These are phyloP conservation scores for Drosophila suzukii DNA, from an alignment of 1,140 invertebrate species.

Conservation along the genomic window DNA sequence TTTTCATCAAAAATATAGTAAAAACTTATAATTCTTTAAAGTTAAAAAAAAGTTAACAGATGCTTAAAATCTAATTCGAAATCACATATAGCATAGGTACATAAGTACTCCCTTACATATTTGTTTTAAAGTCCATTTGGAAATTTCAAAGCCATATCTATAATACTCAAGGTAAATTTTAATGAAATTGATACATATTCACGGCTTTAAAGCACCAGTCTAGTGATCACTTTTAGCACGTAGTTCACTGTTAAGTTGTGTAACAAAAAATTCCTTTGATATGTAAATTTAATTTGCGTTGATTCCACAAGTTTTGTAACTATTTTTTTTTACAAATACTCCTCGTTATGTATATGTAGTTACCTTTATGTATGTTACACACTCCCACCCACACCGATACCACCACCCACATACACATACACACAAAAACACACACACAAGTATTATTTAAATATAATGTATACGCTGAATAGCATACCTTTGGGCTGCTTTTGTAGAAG, in stretches of 20 bases:
- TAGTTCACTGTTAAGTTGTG: constrained; percentile 41
- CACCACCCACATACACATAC: constrained; percentile 15
- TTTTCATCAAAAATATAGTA: no score
- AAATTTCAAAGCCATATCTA: constrained; percentile 15
- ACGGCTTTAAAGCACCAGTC: constrained; percentile 39
- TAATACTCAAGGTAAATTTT: constrained; percentile 33
- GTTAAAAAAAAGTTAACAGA: no score
- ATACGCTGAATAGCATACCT: constrained; percentile 62
- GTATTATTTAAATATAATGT: constrained; percentile 78
- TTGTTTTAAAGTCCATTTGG: not conserved
- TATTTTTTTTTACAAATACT: constrained; percentile 60
- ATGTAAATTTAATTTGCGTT: constrained; percentile 66
- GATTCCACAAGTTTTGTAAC: constrained; percentile 67
- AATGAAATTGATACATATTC: constrained; percentile 17
- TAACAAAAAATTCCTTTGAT: constrained; percentile 62
- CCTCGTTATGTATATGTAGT: constrained; percentile 49
- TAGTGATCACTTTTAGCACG: constrained; percentile 25
- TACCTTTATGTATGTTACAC: constrained; percentile 24
- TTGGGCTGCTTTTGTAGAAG: constrained; percentile 54
- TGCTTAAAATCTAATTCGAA: no score
- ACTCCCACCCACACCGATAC: constrained; percentile 7
- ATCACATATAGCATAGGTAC: no score
- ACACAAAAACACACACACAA: constrained; percentile 71
- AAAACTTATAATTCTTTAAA: no score
- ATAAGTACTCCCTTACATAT: not conserved